Conservation (phyloP, 2,888 invertebrate genomes). For the Drosophila bunnanda region DNA sequence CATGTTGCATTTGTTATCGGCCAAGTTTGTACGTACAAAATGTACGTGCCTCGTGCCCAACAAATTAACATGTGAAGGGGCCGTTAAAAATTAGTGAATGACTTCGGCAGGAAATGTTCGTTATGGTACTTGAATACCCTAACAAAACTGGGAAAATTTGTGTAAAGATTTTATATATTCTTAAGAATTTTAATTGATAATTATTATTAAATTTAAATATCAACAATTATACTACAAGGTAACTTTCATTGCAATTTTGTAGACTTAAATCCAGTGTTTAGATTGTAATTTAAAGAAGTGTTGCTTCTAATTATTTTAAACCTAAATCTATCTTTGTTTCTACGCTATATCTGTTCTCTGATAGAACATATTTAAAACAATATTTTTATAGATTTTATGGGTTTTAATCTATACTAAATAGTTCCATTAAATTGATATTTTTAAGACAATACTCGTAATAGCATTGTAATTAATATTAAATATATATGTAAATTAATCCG, state of each 20-base stretch:
- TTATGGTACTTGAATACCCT: neutral
- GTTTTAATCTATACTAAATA: too few relatives aligned
- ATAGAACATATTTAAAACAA: too few relatives aligned
- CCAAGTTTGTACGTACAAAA: constrained; percentile 45
- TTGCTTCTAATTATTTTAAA: too few relatives aligned
- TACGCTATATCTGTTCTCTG: too few relatives aligned
- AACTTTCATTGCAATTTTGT: neutral
- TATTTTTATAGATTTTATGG: too few relatives aligned
- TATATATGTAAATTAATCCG: too few relatives aligned
- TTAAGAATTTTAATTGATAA: neutral
- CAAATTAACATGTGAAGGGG: constrained; percentile 72
- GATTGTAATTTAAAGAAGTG: neutral
- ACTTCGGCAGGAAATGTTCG: constrained; percentile 28
- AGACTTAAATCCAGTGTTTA: neutral
- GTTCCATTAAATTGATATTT: too few relatives aligned
- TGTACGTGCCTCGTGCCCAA: constrained; percentile 65
- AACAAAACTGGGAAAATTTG: neutral
- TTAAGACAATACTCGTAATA: too few relatives aligned
- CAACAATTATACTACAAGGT: neutral
- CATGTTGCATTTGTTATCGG: constrained; percentile 59
- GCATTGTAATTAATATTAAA: too few relatives aligned
- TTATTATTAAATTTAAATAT: neutral
- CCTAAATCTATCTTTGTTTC: too few relatives aligned
- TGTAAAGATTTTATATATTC: too few relatives aligned
- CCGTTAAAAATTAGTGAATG: constrained; percentile 53